Evolutionary conservation across 2,888 invertebrate genomes (phyloP), one percentile per base, ranked within the genome.

Genomic region (Spodoptera picta): DNA sequence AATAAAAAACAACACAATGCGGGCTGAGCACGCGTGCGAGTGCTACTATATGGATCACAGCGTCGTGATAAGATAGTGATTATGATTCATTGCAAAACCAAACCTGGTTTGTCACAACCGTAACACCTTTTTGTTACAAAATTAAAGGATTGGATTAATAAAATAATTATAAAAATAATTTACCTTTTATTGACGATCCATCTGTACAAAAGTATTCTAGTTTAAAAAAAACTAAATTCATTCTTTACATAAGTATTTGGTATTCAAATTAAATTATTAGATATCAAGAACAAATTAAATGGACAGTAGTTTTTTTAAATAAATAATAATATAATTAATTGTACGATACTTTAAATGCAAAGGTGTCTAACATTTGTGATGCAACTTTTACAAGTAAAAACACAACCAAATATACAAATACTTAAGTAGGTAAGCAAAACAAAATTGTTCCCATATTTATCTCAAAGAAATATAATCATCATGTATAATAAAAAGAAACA

Each of bases 31-130:
- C 75, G 73, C 77, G 55, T 67, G 77, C 82, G 84, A 74, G 83
- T 81, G 82, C 75, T 77, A 81, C 81, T 85, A 83, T 83, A 78
- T 84, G 82, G 84, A 82, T 82, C 86, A 85, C 84, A 80, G 79
- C 64, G 73, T 68, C 61, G 47, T 72, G 91, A 92, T 92, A 91
- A 92, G 91, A 91, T 91, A 90, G 52, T 63, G 89, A 88, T 90
- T 88, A 77, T 85, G 84, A 86, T 79, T 87, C 86, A 88, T 84
- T 86, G 79, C 80, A 76, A 77, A 86, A 83, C 73, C 80, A 75
- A 79, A 19, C 19, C 19, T 19, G 19, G 19, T 19, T 19, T 19
- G 79, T 78, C 79, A 68, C 61, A 64, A 75, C 71, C 19, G 19
- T 19, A 65, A 61, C 65, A 53, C 46, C 47, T 56, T 24, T 57